A percentile compares a stretch with the other conserved stretches of the same genome.
These are phyloP conservation scores for Phalacrocorax carbo DNA, from an alignment of 2,113 vertebrate species.

Conservation along the genomic window DNA sequence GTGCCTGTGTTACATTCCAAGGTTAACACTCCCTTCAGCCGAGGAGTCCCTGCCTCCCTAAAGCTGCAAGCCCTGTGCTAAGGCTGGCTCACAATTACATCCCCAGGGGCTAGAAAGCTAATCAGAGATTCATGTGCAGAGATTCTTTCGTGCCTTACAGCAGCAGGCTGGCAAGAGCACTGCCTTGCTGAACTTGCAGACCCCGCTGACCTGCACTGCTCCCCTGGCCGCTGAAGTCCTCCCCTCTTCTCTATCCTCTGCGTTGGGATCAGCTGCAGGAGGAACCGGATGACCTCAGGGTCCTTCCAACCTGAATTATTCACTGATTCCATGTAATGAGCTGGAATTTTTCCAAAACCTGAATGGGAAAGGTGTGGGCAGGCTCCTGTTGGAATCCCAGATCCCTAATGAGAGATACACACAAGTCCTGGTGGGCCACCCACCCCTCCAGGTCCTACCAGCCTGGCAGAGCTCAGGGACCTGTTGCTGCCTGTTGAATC, in stretches of 20 bases:
- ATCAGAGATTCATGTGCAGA: neutral
- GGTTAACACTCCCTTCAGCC: neutral
- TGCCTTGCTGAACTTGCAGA: neutral
- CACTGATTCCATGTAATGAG: neutral
- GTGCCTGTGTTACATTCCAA: neutral
- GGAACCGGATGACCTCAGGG: neutral
- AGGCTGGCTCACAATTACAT: neutral
- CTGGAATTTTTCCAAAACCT: neutral
- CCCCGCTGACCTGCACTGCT: neutral
- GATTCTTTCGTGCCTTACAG: neutral
- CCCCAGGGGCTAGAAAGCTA: neutral
- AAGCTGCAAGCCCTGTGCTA: neutral
- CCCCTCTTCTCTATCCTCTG: neutral
- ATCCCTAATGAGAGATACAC: neutral
- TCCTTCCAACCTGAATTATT: neutral
- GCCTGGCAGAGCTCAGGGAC: neutral
- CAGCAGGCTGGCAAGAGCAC: neutral
- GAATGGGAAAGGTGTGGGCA: slow-evolving; percentile 28
- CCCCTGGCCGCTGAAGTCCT: neutral
- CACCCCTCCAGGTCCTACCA: neutral
- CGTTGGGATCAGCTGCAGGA: neutral
- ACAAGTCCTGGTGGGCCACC: neutral
- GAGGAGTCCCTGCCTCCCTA: neutral
- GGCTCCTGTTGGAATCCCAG: neutral
- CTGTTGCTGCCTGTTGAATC: neutral